phyloP scores from a whole-genome alignment of 2,797 vertebrate genomes.

The Thalassophryne amazonica region DNA sequence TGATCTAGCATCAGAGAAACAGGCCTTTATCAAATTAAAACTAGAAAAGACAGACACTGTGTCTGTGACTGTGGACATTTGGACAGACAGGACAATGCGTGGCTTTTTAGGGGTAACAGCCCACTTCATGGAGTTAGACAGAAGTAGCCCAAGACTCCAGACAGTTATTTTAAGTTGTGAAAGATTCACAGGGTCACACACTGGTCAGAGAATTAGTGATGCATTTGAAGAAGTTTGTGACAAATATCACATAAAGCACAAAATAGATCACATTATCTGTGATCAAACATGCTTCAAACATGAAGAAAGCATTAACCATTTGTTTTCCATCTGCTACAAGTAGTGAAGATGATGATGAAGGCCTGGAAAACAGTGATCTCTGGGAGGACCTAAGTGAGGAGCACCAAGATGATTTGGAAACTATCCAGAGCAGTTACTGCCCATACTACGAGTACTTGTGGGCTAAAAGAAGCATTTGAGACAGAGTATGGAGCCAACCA shows the following conservation, averaged over 20 bases:
- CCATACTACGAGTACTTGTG: neutral
- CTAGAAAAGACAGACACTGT: conserved; percentile 10
- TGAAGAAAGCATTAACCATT: conserved; percentile 15
- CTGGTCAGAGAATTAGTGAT: conserved; percentile 21
- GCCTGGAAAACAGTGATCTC: conserved; percentile 9
- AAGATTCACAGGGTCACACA: conserved; percentile 27
- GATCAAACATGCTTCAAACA: conserved; percentile 14
- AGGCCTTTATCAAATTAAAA: conserved; percentile 8
- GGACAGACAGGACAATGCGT: conserved; percentile 14
- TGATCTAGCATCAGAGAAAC: conserved; percentile 14
- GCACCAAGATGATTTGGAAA: conserved; percentile 4
- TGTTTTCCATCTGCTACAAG: conserved; percentile 2
- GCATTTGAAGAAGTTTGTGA: conserved; percentile 10
- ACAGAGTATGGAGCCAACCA: neutral
- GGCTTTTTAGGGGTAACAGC: conserved; percentile 21
- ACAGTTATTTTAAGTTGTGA: conserved; percentile 12
- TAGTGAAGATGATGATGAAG: conserved; percentile 1
- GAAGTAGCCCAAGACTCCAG: conserved; percentile 10
- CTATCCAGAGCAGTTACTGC: conserved; percentile 6
- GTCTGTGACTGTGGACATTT: conserved; percentile 28
- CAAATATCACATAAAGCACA: conserved; percentile 13
- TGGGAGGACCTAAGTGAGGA: conserved; percentile 13
- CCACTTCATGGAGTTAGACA: conserved; percentile 18
- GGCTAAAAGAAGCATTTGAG: conserved; percentile 17
- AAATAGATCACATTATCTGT: conserved; percentile 15